Evolutionary conservation across 2,888 invertebrate species (phyloP).

Genomic region (Mythimna ferrago): DNA sequence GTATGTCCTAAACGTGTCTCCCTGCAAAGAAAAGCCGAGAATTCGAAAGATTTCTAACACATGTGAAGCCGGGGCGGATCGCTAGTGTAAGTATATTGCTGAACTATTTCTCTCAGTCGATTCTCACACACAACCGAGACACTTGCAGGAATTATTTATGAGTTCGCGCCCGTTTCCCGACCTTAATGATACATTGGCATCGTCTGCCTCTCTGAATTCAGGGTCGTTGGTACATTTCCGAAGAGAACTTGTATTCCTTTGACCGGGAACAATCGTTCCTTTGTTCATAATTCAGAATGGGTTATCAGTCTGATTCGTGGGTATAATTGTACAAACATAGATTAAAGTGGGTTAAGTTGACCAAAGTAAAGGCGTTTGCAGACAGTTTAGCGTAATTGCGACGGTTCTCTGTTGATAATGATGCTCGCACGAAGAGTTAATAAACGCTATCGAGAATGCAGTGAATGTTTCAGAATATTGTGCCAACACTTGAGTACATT

Average conservation of each 20-base stretch:
- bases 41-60: too few species aligned
- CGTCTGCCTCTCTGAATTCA: conserved; percentile 40
- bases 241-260: conserved; percentile 22
- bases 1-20: too few species aligned
- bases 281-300: conserved; percentile 20
- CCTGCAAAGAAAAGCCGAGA: too few species aligned
- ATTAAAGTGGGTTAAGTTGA: background rate
- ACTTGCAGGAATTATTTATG: conserved; percentile 51
- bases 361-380: background rate
- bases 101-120: conserved; percentile 41
- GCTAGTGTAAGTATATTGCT: conserved; percentile 11
- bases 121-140: conserved; percentile 29
- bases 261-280: conserved; percentile 19
- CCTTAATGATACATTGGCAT: conserved; percentile 52
- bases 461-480: conserved; percentile 13
- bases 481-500: conserved; percentile 13
- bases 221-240: conserved; percentile 26
- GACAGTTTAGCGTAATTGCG: background rate
- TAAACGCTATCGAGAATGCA: conserved; percentile 12
- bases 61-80: too few species aligned
- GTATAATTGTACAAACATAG: background rate
- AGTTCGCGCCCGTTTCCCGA: conserved; percentile 38
- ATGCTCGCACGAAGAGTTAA: conserved; percentile 19
- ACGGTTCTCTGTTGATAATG: background rate
- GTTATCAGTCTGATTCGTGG: conserved; percentile 10